phyloP scores from a whole-genome alignment of 2,113 vertebrate species.

The Cinclus cinclus region DNA sequence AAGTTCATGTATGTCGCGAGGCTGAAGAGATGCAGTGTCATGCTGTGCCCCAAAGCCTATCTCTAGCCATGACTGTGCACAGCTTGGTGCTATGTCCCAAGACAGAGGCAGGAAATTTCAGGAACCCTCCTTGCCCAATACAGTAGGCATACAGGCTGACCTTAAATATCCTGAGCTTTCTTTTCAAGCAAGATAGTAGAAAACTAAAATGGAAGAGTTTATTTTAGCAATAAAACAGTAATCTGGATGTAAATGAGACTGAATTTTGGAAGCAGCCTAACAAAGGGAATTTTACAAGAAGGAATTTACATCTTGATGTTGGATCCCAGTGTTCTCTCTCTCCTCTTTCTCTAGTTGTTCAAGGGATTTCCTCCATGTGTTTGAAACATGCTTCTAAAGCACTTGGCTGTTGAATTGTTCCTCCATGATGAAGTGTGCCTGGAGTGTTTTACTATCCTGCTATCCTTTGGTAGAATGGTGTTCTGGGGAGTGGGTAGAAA shows the following conservation, averaged over 20 bases:
- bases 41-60: not conserved
- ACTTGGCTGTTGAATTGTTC: not conserved
- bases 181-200: not conserved
- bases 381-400: not conserved
- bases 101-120: not conserved
- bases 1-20: not conserved
- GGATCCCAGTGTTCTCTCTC: not conserved
- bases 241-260: not conserved
- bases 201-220: not conserved
- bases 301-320: not conserved
- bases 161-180: not conserved
- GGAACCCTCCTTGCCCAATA: not conserved
- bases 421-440: not conserved
- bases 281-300: not conserved
- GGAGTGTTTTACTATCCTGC: not conserved
- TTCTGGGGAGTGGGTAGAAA: not conserved
- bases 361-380: not conserved
- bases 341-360: not conserved
- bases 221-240: not conserved
- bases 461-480: not conserved
- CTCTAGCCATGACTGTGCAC: not conserved
- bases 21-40: not conserved
- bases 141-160: not conserved
- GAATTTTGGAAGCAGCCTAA: not conserved
- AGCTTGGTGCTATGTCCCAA: not conserved